Evolutionary conservation across 2,888 invertebrate genomes (phyloP), one percentile per base, ranked within the genome.

Genomic region (Pocota personata): DNA sequence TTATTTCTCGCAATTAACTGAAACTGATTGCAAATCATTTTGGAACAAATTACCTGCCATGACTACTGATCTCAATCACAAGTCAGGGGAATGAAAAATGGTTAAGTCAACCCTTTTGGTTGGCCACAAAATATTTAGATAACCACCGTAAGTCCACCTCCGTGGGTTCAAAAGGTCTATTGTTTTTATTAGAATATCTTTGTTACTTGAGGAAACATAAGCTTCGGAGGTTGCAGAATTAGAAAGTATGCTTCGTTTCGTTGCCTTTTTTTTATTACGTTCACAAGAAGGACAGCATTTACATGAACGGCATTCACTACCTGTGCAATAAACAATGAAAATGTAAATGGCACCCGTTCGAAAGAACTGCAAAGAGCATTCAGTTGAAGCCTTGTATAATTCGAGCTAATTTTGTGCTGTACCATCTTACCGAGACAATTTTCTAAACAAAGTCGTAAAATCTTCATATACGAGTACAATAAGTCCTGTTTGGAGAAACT

Each of bases 371-470:
- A 71, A 58, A 21, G 10, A 30, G 12, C 71, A 58, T 46, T 46
- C 12, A 62, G 5, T 24, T 43, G 10, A 24, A 43, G 30, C 14
- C 12, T 37, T 52, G 37, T 35, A 52, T 24, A 27, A 16, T 16
- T 43, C 12, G 3, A 21, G 8, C 10, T 69, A 12, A 67, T n/a
- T 55, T 55, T 71, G 57, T 32, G 32, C 46, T 57, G 46, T 16
- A 14, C 16, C 30, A 46, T 57, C 32, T 46, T 32, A 40, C 7
- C 3, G 24, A 50, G 27, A 67, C 52, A 37, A 37, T 52, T 46
- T 55, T 69, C 58, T 14, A 71, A 71, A 72, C 16, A 21, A 27
- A 60, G 60, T 37, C 58, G 50, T 72, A 58, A 60, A 72, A 72
- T 48, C 46, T 14, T 12, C 48, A 58, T 35, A 72, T 35, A 50